Evolutionary conservation across 1,140 invertebrate species (phyloP).

Genomic region (Apolygus lucorum): DNA sequence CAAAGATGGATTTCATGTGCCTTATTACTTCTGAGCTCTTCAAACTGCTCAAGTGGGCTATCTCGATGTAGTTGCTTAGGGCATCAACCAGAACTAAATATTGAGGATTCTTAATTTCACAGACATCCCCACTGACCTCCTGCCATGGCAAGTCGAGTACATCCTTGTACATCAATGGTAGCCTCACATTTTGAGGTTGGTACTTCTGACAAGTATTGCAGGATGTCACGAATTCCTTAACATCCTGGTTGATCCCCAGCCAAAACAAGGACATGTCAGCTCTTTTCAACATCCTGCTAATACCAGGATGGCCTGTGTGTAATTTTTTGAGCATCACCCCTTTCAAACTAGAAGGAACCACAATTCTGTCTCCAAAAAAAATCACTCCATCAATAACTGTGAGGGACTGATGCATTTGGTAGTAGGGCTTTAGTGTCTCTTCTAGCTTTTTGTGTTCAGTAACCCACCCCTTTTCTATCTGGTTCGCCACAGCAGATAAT

Average conservation of each 20-base stretch:
- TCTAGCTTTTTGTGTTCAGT: conserved; percentile 12
- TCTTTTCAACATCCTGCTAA: conserved; percentile 37
- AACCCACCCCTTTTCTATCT: conserved; percentile 12
- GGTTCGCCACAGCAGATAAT: background rate
- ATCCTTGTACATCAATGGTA: conserved; percentile 5
- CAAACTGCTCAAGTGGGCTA: background rate
- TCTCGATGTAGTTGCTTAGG: conserved; percentile 15
- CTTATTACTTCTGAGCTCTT: conserved; percentile 12
- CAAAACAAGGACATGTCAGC: conserved; percentile 33
- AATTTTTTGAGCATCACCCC: conserved; percentile 26
- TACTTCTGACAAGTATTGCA: too few species aligned
- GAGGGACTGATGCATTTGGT: background rate
- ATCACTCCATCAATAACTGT: conserved; percentile 5
- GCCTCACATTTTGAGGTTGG: conserved; percentile 11
- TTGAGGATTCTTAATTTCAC: conserved; percentile 1
- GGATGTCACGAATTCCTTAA: conserved; percentile 33
- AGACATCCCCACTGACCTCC: conserved; percentile 13
- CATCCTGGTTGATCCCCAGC: conserved; percentile 34
- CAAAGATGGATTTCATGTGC: conserved; percentile 17
- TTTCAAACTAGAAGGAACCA: conserved; percentile 26
- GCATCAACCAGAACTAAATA: conserved; percentile 23
- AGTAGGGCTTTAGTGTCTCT: conserved; percentile 10
- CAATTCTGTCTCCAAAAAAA: conserved; percentile 20
- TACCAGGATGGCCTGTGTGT: conserved; percentile 32
- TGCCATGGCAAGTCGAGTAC: conserved; percentile 16